A percentile compares a stretch with the other conserved stretches of the same genome.
These are phyloP conservation scores for Episyrphus balteatus DNA, from an alignment of 1,140 invertebrate genomes.

Conservation along the genomic window DNA sequence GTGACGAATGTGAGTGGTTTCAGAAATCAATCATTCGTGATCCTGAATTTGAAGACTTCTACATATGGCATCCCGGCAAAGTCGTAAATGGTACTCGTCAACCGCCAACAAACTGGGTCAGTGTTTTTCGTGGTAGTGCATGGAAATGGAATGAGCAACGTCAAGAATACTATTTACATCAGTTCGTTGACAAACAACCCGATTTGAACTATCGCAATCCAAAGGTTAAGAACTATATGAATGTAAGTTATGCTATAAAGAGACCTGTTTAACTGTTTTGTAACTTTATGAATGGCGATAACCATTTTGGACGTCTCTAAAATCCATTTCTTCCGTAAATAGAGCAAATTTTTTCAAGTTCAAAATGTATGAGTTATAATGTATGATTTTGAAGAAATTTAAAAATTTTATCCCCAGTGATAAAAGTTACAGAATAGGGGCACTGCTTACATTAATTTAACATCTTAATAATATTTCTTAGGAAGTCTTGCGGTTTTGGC, in stretches of 20 bases:
- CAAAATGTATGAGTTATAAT: no score
- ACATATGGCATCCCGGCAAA: slow-evolving; percentile 52
- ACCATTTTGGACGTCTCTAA: no score
- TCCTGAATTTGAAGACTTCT: slow-evolving; percentile 53
- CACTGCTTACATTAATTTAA: no score
- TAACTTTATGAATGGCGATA: no score
- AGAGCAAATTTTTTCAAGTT: no score
- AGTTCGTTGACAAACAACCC: slow-evolving; percentile 58
- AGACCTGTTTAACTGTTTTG: no score
- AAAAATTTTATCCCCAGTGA: no score
- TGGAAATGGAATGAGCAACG: slow-evolving; percentile 59
- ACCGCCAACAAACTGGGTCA: slow-evolving; percentile 58
- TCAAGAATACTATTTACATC: slow-evolving; percentile 63
- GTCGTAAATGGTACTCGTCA: slow-evolving; percentile 34
- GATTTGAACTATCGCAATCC: slow-evolving; percentile 63
- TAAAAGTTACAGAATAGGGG: no score
- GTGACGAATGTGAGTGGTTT: slow-evolving; percentile 63
- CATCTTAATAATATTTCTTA: no score
- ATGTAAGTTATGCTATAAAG: slow-evolving; percentile 10
- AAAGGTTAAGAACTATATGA: slow-evolving; percentile 49
- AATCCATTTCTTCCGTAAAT: no score
- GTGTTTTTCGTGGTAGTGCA: slow-evolving; percentile 52
- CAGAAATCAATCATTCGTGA: slow-evolving; percentile 45
- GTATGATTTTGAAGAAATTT: no score
- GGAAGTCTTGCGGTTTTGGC: slow-evolving; percentile 61